phyloP scores from a whole-genome alignment of 2,888 invertebrate genomes.

The Diarsia mendica region DNA sequence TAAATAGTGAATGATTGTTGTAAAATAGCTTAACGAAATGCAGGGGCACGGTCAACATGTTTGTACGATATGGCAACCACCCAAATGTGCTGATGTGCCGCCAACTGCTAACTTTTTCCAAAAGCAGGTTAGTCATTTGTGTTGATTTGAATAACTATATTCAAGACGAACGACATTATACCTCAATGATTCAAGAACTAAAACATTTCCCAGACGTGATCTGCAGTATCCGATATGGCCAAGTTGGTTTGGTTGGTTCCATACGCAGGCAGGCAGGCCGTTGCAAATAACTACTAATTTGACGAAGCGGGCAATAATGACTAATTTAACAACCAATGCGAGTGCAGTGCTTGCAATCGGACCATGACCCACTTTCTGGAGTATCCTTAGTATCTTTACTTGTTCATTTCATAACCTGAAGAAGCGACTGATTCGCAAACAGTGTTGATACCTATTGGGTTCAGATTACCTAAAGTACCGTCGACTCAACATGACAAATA shows the following conservation, averaged over 20 bases:
- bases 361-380: neutral
- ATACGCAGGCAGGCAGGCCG: neutral
- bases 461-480: neutral
- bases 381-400: neutral
- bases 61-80: constrained; percentile 71
- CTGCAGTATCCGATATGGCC: neutral
- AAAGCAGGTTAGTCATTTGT: constrained; percentile 47
- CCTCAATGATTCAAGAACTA: no score
- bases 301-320: neutral
- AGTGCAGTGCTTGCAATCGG: neutral
- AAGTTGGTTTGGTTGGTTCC: neutral
- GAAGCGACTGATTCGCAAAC: neutral
- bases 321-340: neutral
- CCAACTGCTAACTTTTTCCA: constrained; percentile 70
- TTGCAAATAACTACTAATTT: neutral
- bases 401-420: neutral
- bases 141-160: neutral
- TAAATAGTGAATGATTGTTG: neutral
- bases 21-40: constrained; percentile 39
- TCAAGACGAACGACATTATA: no score
- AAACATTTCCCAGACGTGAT: neutral
- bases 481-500: neutral
- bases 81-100: constrained; percentile 65
- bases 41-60: constrained; percentile 68
- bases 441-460: neutral